Conservation (phyloP, 2,113 vertebrate species). For the Neoarius graeffei region DNA sequence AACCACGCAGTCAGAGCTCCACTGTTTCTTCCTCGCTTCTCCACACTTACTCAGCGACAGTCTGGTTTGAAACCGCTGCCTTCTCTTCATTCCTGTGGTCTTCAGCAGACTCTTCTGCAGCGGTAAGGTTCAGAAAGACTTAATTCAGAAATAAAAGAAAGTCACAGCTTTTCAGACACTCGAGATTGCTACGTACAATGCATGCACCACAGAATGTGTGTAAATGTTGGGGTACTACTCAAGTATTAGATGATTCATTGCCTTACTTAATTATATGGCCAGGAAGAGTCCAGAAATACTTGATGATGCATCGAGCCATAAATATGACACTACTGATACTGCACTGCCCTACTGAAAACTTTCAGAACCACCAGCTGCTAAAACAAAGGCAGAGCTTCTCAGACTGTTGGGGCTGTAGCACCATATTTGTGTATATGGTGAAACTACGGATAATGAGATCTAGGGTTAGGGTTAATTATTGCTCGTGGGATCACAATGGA, state of each 20-base stretch:
- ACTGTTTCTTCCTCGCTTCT: conserved; percentile 48
- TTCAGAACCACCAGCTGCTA: background rate
- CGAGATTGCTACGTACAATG: background rate
- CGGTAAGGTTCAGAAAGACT: conserved; percentile 56
- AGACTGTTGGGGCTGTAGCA: too few relatives aligned
- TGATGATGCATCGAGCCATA: background rate
- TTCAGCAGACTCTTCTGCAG: conserved; percentile 60
- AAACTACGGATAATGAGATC: too few relatives aligned
- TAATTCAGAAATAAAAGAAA: background rate
- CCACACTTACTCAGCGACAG: conserved; percentile 49
- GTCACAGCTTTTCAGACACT: background rate
- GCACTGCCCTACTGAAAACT: background rate
- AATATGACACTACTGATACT: background rate
- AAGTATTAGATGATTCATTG: too few relatives aligned
- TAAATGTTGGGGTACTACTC: background rate
- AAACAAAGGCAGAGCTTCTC: background rate
- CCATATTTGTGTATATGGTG: too few relatives aligned
- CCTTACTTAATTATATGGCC: background rate
- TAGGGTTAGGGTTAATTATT: too few relatives aligned
- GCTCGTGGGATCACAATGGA: too few relatives aligned
- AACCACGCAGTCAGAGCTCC: conserved; percentile 19
- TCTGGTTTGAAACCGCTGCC: conserved; percentile 4
- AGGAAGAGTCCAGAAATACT: background rate
- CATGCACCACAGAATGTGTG: background rate
- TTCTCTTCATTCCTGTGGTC: conserved; percentile 10